Evolutionary conservation across 1,140 invertebrate species (phyloP).

Genomic region (Penaeus vannamei): DNA sequence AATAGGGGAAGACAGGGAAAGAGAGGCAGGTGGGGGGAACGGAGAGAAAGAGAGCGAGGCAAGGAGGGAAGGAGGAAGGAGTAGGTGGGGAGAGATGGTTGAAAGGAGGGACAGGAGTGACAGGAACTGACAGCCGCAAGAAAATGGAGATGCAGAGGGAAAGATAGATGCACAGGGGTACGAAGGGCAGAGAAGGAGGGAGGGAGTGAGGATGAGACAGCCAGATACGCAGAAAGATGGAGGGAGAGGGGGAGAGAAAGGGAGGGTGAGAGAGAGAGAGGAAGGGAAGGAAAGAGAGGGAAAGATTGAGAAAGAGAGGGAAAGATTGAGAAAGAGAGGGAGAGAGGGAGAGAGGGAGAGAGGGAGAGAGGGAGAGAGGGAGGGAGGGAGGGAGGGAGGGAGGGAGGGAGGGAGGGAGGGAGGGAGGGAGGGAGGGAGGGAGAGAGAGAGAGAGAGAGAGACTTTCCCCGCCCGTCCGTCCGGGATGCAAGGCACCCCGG

Average conservation of each 20-base stretch:
- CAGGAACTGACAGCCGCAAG: background rate
- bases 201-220: background rate
- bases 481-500: no score
- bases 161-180: background rate
- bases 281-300: background rate
- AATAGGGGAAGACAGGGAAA: no score
- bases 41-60: no score
- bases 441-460: no score
- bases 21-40: no score
- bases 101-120: background rate
- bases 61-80: conserved; percentile 22
- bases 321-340: background rate
- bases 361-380: background rate
- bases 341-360: conserved; percentile 8
- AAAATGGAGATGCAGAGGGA: background rate
- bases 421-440: no score
- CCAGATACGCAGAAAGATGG: background rate
- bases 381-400: background rate
- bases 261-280: background rate
- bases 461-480: no score
- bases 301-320: no score
- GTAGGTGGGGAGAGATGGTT: background rate
- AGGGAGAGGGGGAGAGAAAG: background rate
- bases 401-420: no score
- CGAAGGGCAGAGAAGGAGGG: background rate